Percentiles rank a stretch among this genome's conserved stretches.
Conservation (phyloP, 2,797 vertebrate species). For the Cuculus canorus region DNA sequence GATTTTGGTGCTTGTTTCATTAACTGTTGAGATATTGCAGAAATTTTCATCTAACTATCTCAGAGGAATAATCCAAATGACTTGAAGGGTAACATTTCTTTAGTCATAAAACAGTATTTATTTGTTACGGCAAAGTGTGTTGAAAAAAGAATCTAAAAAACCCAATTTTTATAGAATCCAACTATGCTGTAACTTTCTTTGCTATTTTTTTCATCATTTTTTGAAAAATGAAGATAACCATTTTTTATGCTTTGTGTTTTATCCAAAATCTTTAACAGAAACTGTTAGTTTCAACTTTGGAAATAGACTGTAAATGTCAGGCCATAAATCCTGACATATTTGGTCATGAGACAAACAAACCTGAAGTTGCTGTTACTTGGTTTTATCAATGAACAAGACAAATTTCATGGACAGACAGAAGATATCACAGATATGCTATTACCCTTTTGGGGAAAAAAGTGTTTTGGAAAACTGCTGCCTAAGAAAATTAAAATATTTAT, state of each 20-base stretch:
- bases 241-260: not conserved
- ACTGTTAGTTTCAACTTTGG: not conserved
- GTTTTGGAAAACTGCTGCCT: not conserved
- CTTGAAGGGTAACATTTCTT: not conserved
- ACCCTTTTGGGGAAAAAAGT: not conserved
- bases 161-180: not conserved
- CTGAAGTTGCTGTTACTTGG: not conserved
- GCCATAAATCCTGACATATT: not conserved
- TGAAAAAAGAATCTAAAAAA: not conserved
- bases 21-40: not conserved
- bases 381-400: not conserved
- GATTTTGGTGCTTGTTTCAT: not conserved
- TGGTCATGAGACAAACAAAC: not conserved
- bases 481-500: not conserved
- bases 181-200: not conserved
- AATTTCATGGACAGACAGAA: not conserved
- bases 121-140: not conserved
- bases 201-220: not conserved
- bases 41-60: not conserved
- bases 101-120: slow-evolving; percentile 1
- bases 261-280: not conserved
- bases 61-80: not conserved
- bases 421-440: not conserved
- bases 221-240: not conserved
- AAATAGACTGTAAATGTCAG: not conserved